A percentile compares a stretch with the other conserved stretches of the same genome.
Evolutionary conservation across 2,797 vertebrate species (phyloP).

Genomic region (Rhinella marina): DNA sequence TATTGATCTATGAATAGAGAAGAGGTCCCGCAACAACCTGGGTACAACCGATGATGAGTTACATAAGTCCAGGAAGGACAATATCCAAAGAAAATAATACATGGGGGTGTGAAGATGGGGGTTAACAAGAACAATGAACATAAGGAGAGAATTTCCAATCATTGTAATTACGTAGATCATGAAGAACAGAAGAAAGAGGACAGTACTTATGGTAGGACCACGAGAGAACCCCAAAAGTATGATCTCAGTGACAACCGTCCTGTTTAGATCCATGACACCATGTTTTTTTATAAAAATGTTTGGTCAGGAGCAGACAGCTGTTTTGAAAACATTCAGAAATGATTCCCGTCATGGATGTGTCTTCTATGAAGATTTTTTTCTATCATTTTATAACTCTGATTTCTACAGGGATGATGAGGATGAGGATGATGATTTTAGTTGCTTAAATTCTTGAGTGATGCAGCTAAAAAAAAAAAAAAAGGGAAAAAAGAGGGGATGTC

Average conservation of each 20-base stretch:
- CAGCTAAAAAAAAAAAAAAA: background rate
- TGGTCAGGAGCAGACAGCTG: too few species aligned
- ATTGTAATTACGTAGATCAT: conserved; percentile 11
- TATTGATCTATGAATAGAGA: background rate
- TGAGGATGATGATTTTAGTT: too few species aligned
- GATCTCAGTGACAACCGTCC: background rate
- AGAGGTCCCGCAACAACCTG: background rate
- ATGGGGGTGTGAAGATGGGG: conserved; percentile 12
- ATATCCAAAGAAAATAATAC: conserved; percentile 22
- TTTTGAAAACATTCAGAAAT: background rate
- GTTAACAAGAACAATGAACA: background rate
- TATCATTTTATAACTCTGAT: background rate
- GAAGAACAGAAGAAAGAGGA: background rate
- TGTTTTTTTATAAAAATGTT: background rate
- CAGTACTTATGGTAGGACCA: background rate
- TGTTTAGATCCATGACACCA: background rate
- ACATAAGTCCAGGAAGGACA: conserved; percentile 33
- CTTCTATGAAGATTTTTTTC: background rate
- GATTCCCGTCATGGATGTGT: background rate
- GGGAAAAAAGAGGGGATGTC: too few species aligned
- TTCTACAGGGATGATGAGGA: too few species aligned
- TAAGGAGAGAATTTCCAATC: background rate
- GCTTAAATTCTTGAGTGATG: too few species aligned
- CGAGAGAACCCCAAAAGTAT: conserved; percentile 13
- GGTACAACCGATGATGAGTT: background rate